Evolutionary conservation across 2,888 invertebrate genomes (phyloP).

Genomic region (Plebejus anna): DNA sequence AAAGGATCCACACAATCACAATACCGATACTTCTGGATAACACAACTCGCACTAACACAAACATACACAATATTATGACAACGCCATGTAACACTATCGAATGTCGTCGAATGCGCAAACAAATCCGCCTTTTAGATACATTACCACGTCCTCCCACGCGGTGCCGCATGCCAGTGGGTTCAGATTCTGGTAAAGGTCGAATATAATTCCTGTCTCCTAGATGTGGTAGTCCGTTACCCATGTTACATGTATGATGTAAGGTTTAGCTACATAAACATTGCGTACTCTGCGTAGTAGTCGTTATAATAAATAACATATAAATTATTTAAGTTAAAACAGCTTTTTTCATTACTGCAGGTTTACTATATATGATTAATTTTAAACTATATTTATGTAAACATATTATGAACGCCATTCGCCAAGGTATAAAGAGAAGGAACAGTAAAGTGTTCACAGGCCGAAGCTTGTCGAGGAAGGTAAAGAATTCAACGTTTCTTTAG

Average conservation of each 20-base stretch:
- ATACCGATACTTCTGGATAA: conserved; percentile 11
- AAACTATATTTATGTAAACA: background rate
- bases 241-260: background rate
- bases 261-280: background rate
- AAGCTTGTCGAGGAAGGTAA: background rate
- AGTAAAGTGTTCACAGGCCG: background rate
- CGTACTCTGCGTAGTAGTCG: too few species aligned
- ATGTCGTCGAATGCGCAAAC: background rate
- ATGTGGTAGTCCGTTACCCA: background rate
- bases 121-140: background rate
- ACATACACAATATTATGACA: background rate
- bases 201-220: background rate
- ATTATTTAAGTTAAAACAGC: background rate
- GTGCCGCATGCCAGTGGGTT: background rate
- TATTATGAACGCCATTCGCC: background rate
- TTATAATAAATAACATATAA: background rate
- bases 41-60: background rate
- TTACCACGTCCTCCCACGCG: background rate
- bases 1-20: conserved; percentile 3
- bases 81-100: background rate
- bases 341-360: background rate
- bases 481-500: background rate
- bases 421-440: background rate
- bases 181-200: background rate
- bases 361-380: too few species aligned